A percentile compares a stretch with the other conserved stretches of the same genome.
Conservation (phyloP, 2,797 vertebrate genomes). For the Taenioides sp. region DNA sequence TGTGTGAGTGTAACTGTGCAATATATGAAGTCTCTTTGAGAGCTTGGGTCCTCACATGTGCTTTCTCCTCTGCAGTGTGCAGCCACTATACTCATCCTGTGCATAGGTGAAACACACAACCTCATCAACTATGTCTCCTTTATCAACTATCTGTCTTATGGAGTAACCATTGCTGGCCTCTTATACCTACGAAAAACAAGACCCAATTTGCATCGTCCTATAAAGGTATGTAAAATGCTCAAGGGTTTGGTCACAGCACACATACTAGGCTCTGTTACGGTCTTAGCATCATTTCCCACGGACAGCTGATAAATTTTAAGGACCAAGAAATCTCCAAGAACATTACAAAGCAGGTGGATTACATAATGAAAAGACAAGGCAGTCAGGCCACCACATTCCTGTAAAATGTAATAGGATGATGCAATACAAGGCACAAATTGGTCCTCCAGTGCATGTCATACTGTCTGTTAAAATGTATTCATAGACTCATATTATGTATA, state of each 20-base stretch:
- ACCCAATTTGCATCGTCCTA: slow-evolving; percentile 88
- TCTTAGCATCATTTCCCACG: neutral
- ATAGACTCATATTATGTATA: too few relatives aligned
- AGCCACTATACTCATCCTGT: slow-evolving; percentile 91
- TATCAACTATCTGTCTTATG: slow-evolving; percentile 98
- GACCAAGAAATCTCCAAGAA: too few relatives aligned
- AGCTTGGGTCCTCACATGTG: neutral
- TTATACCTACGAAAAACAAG: slow-evolving; percentile 91
- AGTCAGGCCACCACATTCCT: too few relatives aligned
- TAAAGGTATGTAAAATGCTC: slow-evolving; percentile 82
- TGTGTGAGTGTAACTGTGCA: slow-evolving; percentile 81
- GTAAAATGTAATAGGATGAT: too few relatives aligned
- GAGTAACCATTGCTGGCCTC: slow-evolving; percentile 91
- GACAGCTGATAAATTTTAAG: too few relatives aligned
- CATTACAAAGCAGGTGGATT: too few relatives aligned
- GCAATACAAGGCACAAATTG: too few relatives aligned
- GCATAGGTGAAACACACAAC: slow-evolving; percentile 95
- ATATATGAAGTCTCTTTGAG: neutral
- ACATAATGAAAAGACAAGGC: too few relatives aligned
- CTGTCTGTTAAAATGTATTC: too few relatives aligned
- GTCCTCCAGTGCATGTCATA: too few relatives aligned
- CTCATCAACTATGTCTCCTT: slow-evolving; percentile 98
- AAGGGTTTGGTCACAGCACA: too few relatives aligned
- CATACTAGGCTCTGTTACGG: too few relatives aligned
- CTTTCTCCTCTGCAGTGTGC: slow-evolving; percentile 77